These are phyloP conservation scores for Cotesia typhae DNA, from an alignment of 1,140 invertebrate genomes.

Conservation along the genomic window DNA sequence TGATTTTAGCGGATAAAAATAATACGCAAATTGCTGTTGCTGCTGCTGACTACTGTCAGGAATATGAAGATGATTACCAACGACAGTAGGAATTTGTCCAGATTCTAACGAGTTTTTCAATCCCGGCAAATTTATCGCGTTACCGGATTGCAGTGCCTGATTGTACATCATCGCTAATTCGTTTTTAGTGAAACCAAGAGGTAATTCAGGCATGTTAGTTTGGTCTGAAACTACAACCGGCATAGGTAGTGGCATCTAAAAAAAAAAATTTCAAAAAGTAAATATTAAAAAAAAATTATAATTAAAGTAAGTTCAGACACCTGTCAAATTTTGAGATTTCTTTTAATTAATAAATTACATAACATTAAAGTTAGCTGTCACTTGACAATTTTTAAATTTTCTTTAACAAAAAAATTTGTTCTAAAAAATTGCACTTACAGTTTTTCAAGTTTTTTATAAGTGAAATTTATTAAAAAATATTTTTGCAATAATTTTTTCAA, in stretches of 20 bases:
- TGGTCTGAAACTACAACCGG: conserved; percentile 16
- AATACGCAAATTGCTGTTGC: conserved; percentile 43
- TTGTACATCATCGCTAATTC: conserved; percentile 49
- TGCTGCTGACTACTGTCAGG: conserved; percentile 34
- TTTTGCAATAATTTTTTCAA: no score
- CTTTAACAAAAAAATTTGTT: no score
- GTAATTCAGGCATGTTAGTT: conserved; percentile 11
- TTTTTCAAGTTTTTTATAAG: no score
- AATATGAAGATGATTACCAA: conserved; percentile 38
- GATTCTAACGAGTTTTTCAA: conserved; percentile 44
- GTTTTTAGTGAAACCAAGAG: conserved; percentile 40
- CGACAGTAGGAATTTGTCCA: conserved; percentile 38
- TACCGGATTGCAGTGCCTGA: conserved; percentile 48
- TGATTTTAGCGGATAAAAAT: conserved; percentile 51
- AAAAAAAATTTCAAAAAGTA: background rate
- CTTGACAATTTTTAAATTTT: no score
- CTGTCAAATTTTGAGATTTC: background rate
- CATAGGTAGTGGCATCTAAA: conserved; percentile 26
- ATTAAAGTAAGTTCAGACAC: no score
- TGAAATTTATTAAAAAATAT: no score
- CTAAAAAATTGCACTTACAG: no score
- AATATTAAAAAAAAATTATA: no score
- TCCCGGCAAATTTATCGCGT: conserved; percentile 40
- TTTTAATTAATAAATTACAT: background rate
- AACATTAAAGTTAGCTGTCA: no score